These are phyloP conservation scores for Caenorhabditis sp. DNA, from an alignment of 2,888 invertebrate species.

Conservation along the genomic window DNA sequence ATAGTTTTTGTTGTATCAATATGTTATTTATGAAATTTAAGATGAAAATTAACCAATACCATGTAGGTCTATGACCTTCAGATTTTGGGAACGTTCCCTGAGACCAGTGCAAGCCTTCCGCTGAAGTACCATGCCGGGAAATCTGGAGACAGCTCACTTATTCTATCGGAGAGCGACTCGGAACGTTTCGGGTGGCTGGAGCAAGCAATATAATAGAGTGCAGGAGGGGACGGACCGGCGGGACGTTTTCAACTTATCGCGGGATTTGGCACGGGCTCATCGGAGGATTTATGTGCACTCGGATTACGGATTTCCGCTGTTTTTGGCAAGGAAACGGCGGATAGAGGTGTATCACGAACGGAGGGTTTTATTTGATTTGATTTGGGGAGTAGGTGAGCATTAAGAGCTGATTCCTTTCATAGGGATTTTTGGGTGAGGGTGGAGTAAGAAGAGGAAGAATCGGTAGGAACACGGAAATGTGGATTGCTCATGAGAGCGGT, in stretches of 20 bases:
- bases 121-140: conserved; percentile 46
- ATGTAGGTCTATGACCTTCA: background rate
- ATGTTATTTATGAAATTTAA: background rate
- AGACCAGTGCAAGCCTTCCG: conserved; percentile 38
- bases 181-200: background rate
- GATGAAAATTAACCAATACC: conserved; percentile 26
- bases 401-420: too few relatives aligned
- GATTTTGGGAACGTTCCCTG: conserved; percentile 5
- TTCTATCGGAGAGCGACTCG: background rate
- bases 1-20: background rate
- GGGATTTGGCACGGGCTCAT: conserved; percentile 17
- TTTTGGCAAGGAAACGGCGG: conserved; percentile 14
- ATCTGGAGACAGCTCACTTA: conserved; percentile 38
- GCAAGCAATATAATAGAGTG: conserved; percentile 36
- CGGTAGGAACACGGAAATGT: too few relatives aligned
- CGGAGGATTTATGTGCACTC: conserved; percentile 41
- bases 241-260: conserved; percentile 34
- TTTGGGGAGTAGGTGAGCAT: too few relatives aligned
- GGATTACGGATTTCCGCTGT: conserved; percentile 20
- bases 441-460: too few relatives aligned
- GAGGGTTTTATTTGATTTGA: background rate
- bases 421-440: too few relatives aligned
- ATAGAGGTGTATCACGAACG: conserved; percentile 8
- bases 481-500: too few relatives aligned
- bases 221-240: background rate